Conservation (phyloP, 1,140 invertebrate species). For the Musca domestica region DNA sequence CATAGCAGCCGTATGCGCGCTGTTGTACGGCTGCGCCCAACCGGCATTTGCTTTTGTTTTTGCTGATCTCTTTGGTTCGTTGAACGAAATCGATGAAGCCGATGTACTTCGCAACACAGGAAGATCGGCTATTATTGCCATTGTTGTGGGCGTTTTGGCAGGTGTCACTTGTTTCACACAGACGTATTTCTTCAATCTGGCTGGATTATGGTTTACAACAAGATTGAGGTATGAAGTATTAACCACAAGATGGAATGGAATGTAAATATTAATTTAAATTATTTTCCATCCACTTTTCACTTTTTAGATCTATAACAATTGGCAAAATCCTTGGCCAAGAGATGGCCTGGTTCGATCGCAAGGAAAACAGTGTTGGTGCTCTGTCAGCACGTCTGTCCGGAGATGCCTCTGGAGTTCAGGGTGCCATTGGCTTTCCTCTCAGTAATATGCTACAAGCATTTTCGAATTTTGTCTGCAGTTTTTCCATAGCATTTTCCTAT, state of each 20-base stretch:
- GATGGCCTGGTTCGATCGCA: slow-evolving; percentile 78
- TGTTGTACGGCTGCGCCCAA: slow-evolving; percentile 70
- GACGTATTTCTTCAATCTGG: slow-evolving; percentile 72
- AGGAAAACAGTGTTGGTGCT: slow-evolving; percentile 73
- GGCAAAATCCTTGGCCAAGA: slow-evolving; percentile 69
- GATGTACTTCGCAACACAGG: slow-evolving; percentile 62
- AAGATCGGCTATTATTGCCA: slow-evolving; percentile 66
- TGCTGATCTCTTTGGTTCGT: slow-evolving; percentile 71
- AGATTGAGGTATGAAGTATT: slow-evolving; percentile 60
- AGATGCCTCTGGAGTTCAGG: slow-evolving; percentile 78
- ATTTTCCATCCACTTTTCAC: neutral
- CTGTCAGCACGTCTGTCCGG: slow-evolving; percentile 74
- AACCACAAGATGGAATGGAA: no score
- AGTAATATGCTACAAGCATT: slow-evolving; percentile 77
- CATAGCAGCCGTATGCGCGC: slow-evolving; percentile 68
- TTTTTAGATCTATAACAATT: slow-evolving; percentile 62
- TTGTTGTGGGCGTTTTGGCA: slow-evolving; percentile 70
- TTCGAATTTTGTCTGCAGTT: slow-evolving; percentile 69
- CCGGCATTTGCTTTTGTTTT: slow-evolving; percentile 81
- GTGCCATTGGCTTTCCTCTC: slow-evolving; percentile 78
- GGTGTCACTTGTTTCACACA: slow-evolving; percentile 68
- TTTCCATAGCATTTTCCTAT: slow-evolving; percentile 72
- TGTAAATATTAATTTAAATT: no score
- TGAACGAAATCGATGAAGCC: slow-evolving; percentile 58
- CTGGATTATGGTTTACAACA: slow-evolving; percentile 76